Evolutionary conservation across 2,797 vertebrate species (phyloP), one percentile per base, ranked within the genome.

Genomic region (Argyrosomus regius): DNA sequence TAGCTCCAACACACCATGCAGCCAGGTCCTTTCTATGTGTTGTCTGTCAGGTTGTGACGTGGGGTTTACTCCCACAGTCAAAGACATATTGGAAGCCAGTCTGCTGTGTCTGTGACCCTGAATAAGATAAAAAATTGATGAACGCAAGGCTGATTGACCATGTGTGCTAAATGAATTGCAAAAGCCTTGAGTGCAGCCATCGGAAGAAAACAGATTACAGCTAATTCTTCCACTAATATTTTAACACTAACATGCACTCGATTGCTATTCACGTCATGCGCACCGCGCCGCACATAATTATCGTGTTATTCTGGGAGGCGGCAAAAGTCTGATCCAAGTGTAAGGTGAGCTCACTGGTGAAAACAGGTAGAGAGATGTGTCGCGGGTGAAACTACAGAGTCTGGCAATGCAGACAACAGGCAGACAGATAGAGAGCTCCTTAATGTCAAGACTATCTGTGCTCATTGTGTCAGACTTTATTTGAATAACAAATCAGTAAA

Each of bases 401-500:
- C 28, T 24, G 8, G 66, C 53, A 12, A 49, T n/a, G 35, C 46
- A 0, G 9, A 3, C 52, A 75, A 24, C 54, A 78, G 70, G 31
- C 39, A 75, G 78, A 73, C 24, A 72, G 24, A 48, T 10, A 26
- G 53, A 75, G 57, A 77, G 46, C 50, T 76, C 61, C 73, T 71
- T 85, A 76, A 84, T 72, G 80, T 80, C 64, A 63, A 26, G 54
- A 78, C 78, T 63, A 85, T 77, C 75, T 85, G 83, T 64, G 57
- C 78, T 88, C 81, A 76, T 83, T 70, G 81, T 86, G 85, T 90
- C 85, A 87, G 49, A 62, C 56, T 65, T 75, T 81, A 86, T 87
- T 81, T 89, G 77, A 90, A 82, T 87, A 87, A 87, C 87, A 90
- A 84, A 88, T 86, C 84, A 82, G 83, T 76, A 87, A 84, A 89